phyloP scores from a whole-genome alignment of 37 sponge, comb jelly and placozoan species.

The Theonella swinhoei region DNA sequence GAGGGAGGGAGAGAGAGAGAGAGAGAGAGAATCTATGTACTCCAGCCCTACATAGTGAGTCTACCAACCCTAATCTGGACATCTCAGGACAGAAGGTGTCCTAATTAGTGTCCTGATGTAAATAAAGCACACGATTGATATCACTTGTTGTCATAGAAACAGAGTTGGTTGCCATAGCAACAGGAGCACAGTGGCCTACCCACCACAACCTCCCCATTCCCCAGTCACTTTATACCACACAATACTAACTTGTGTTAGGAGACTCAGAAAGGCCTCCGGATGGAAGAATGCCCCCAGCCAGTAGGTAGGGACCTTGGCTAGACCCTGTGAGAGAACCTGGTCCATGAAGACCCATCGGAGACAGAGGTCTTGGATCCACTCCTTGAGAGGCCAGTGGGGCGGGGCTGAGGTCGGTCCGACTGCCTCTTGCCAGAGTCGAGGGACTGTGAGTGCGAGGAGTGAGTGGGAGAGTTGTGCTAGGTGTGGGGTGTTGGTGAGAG shows the following conservation, averaged over 20 bases:
- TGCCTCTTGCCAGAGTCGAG: conserved; percentile 42
- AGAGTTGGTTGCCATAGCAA: no score
- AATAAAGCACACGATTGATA: no score
- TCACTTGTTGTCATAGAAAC: no score
- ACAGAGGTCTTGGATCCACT: conserved; percentile 66
- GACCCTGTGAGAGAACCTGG: conserved; percentile 44
- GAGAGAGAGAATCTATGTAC: background rate
- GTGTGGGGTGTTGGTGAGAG: conserved; percentile 13
- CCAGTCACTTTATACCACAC: no score
- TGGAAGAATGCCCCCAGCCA: conserved; percentile 80
- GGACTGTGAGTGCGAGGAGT: conserved; percentile 36
- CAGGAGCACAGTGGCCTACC: no score
- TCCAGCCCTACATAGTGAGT: background rate
- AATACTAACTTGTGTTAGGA: conserved; percentile 74
- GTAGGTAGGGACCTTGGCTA: conserved; percentile 70
- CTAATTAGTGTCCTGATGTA: no score
- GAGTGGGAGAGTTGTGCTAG: conserved; percentile 44
- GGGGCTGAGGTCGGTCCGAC: conserved; percentile 65
- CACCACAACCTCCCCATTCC: no score
- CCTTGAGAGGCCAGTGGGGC: conserved; percentile 34
- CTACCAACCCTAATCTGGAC: background rate
- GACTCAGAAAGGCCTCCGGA: conserved; percentile 63
- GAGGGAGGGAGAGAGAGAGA: no score
- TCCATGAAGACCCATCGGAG: conserved; percentile 62
- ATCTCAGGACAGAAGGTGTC: no score